phyloP scores from a whole-genome alignment of 2,888 invertebrate genomes.

The Isotomurus palustris region DNA sequence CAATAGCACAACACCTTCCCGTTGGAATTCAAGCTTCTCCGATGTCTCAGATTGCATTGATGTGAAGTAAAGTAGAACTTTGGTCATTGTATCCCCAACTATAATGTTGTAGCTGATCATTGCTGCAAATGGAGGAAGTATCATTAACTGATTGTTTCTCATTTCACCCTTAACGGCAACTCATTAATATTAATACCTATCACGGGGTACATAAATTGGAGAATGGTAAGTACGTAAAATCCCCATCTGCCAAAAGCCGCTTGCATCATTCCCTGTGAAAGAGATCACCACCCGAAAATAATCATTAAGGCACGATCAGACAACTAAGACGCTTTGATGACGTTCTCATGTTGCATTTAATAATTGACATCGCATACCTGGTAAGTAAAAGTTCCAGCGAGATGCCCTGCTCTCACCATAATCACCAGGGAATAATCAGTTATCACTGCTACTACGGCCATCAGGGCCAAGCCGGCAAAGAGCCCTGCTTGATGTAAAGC shows the following conservation, averaged over 20 bases:
- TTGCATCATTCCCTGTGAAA: constrained; percentile 59
- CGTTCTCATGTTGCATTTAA: not conserved
- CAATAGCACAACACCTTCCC: constrained; percentile 66
- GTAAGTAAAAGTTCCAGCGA: constrained; percentile 72
- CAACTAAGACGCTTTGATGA: not conserved
- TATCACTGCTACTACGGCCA: constrained; percentile 66
- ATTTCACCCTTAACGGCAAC: not conserved
- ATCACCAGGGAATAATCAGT: constrained; percentile 77
- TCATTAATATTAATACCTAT: constrained; percentile 63
- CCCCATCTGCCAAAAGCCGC: constrained; percentile 74
- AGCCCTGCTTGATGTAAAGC: constrained; percentile 75
- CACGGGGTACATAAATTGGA: constrained; percentile 79
- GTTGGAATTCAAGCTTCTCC: constrained; percentile 57
- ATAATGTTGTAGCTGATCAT: constrained; percentile 86
- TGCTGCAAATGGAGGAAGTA: constrained; percentile 55
- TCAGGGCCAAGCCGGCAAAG: constrained; percentile 66
- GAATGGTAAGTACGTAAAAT: constrained; percentile 66
- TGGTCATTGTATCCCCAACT: constrained; percentile 78
- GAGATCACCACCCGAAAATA: constrained; percentile 14
- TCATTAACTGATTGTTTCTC: not conserved
- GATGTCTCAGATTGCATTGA: constrained; percentile 50
- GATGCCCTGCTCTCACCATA: constrained; percentile 69
- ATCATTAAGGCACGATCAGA: not conserved
- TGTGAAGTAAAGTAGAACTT: constrained; percentile 69
- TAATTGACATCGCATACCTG: constrained; percentile 55